Evolutionary conservation across 2,113 vertebrate species (phyloP).

Genomic region (Garra rufa): DNA sequence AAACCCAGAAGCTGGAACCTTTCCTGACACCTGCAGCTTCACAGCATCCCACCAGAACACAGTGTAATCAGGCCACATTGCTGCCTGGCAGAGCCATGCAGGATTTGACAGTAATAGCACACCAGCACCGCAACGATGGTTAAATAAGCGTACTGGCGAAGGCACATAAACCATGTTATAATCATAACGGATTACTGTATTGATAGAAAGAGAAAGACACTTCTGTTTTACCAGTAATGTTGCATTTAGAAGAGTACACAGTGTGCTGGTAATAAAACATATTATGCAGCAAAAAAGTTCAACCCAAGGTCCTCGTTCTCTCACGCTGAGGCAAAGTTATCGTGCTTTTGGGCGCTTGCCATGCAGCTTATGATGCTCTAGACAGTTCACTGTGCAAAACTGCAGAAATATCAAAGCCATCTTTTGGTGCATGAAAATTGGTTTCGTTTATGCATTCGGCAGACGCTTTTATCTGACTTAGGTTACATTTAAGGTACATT

Average conservation of each 20-base stretch:
- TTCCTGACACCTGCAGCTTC: constrained; percentile 67
- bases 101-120: constrained; percentile 51
- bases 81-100: constrained; percentile 47
- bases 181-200: neutral
- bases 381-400: neutral
- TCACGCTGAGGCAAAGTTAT: neutral
- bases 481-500: too few relatives aligned
- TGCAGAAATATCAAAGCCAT: neutral
- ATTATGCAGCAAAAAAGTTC: neutral
- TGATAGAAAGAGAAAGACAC: neutral
- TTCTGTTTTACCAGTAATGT: neutral
- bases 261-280: constrained; percentile 21
- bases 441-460: neutral
- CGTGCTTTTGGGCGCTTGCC: neutral
- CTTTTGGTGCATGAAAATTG: neutral
- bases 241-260: neutral
- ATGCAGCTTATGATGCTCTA: neutral
- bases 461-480: neutral
- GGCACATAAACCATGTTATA: neutral
- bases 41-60: constrained; percentile 63
- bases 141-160: constrained; percentile 27
- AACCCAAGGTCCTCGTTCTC: neutral
- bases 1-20: constrained; percentile 62
- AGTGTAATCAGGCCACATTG: constrained; percentile 61
- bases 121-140: constrained; percentile 46